Conservation (phyloP, 2,797 vertebrate species). For the Rhabdomys pumilio region DNA sequence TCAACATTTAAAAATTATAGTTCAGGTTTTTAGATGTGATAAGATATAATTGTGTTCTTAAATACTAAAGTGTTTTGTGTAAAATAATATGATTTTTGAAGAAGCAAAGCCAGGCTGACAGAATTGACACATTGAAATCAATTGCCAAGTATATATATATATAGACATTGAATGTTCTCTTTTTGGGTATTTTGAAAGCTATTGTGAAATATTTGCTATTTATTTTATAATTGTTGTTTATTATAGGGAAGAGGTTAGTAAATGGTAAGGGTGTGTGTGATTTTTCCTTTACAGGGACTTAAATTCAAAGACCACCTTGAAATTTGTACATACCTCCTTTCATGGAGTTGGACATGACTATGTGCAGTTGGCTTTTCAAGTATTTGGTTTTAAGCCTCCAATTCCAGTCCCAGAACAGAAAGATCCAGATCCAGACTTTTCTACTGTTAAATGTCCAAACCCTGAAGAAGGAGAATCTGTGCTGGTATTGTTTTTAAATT, state of each 20-base stretch:
- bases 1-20: background rate
- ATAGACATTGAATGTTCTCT: background rate
- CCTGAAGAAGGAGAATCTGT: slow-evolving; percentile 97
- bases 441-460: slow-evolving; percentile 96
- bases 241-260: background rate
- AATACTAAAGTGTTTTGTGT: slow-evolving; percentile 10
- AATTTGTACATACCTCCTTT: slow-evolving; percentile 97
- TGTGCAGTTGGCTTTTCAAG: slow-evolving; percentile 94
- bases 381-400: slow-evolving; percentile 94
- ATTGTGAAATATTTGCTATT: background rate
- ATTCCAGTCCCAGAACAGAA: slow-evolving; percentile 97
- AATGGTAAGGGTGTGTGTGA: background rate
- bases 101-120: background rate
- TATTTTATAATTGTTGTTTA: slow-evolving; percentile 6
- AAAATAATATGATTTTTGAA: background rate
- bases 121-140: background rate
- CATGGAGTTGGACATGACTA: slow-evolving; percentile 97
- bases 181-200: slow-evolving; percentile 11
- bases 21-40: background rate
- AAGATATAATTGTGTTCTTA: slow-evolving; percentile 13
- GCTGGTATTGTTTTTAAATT: slow-evolving; percentile 90
- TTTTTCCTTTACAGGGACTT: slow-evolving; percentile 90
- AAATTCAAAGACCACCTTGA: slow-evolving; percentile 91
- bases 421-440: slow-evolving; percentile 96
- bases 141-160: background rate